A percentile compares a stretch with the other conserved stretches of the same genome.
These are phyloP conservation scores for Aegypius monachus DNA, from an alignment of 2,113 vertebrate genomes.

Conservation along the genomic window DNA sequence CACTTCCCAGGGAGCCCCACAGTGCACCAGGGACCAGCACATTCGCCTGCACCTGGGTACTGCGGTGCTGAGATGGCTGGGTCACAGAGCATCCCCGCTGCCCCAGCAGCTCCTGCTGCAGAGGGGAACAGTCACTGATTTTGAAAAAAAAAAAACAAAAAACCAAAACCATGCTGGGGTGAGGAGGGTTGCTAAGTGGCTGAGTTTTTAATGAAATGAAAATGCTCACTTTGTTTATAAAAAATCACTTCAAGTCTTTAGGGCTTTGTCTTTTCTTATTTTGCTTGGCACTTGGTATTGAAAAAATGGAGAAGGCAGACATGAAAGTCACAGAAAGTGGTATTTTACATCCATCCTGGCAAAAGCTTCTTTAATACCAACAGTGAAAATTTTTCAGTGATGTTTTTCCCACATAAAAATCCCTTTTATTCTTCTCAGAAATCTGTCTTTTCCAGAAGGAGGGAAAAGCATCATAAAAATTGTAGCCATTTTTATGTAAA, in stretches of 20 bases:
- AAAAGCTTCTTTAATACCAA: not conserved
- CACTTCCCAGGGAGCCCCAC: fast-evolving
- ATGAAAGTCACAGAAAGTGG: not conserved
- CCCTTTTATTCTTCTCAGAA: not conserved
- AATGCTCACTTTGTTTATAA: not conserved
- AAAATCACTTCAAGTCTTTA: not conserved
- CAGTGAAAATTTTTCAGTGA: not conserved
- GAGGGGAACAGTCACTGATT: fast-evolving
- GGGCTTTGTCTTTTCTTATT: not conserved
- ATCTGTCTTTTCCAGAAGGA: not conserved
- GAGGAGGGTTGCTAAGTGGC: not conserved
- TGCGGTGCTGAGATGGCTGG: fast-evolving
- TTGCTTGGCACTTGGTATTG: not conserved
- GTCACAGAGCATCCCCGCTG: not conserved
- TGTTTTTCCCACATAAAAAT: not conserved
- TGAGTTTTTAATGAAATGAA: not conserved
- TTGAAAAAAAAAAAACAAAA: fast-evolving
- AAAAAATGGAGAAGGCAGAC: not conserved
- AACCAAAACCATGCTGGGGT: not conserved
- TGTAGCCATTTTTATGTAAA: not conserved
- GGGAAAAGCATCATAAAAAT: not conserved
- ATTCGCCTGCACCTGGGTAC: not conserved
- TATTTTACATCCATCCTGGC: not conserved
- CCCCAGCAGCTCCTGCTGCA: not conserved
- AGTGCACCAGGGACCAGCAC: not conserved